Evolutionary conservation across 2,888 invertebrate genomes (phyloP).

Genomic region (Watsonalla binaria): DNA sequence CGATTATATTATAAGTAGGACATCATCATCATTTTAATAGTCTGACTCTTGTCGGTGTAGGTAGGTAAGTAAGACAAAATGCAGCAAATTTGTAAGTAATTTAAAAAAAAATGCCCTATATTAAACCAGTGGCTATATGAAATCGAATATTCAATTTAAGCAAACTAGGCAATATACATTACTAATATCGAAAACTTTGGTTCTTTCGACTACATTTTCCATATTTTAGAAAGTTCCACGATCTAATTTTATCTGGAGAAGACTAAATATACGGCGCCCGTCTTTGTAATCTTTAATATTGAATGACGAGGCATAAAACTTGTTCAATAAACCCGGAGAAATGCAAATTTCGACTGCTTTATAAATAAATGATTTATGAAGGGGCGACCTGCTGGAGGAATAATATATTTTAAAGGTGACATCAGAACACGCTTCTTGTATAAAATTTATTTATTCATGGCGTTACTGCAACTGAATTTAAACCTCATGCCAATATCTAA

Average conservation of each 20-base stretch:
- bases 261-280: constrained; percentile 28
- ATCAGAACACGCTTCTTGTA: background rate
- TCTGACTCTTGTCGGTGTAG: too few species aligned
- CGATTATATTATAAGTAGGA: too few species aligned
- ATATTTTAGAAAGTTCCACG: constrained; percentile 43
- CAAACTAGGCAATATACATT: background rate
- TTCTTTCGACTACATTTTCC: constrained; percentile 19
- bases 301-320: constrained; percentile 63
- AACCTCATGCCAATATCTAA: too few species aligned
- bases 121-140: background rate
- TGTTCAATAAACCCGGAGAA: constrained; percentile 58
- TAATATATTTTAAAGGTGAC: constrained; percentile 21
- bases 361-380: constrained; percentile 63
- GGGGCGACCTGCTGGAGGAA: constrained; percentile 13
- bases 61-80: background rate
- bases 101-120: constrained; percentile 1
- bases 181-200: constrained; percentile 5
- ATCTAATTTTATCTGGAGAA: constrained; percentile 9
- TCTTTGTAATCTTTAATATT: constrained; percentile 55
- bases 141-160: background rate
- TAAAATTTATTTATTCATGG: too few species aligned
- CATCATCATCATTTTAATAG: too few species aligned
- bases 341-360: constrained; percentile 56
- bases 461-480: too few species aligned
- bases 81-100: too few species aligned